Base-by-base conservation (phyloP, 2,797 vertebrate genomes). In the Alexandromys oeconomus region DNA sequence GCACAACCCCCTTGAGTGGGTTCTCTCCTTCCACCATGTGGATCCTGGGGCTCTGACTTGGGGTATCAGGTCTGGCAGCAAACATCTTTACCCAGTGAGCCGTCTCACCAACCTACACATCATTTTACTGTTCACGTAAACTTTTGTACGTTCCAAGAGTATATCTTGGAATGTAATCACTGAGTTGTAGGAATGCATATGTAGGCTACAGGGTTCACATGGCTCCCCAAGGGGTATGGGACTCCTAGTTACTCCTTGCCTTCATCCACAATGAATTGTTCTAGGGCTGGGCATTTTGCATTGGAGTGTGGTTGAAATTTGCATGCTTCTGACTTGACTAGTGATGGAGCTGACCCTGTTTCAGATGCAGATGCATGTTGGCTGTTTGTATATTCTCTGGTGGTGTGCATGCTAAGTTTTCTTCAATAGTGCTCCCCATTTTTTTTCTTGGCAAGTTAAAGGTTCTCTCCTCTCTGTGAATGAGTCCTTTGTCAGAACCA, bases 401-500 rank as follows among this genome's bases (percentile, higher is more conserved):
- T 71, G 63, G 57, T 87, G n/a, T 91, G 40, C 11, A 1, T 93
- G 27, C 54, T 74, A 79, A 87, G 31, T 29, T 29, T 63, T 54
- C 25, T 63, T 43, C 11, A 6, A 9, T 19, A 10, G 73, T 8
- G 69, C 19, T 40, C 25, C 43, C 17, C 3, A 12, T 9, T 86
- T 63, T 51, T 3, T 51, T 31, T 3, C 61, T 90, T 43, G 73
- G 81, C 88, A 91, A 94, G 63, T 80, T 93, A 93, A 95, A 96
- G 91, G 40, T 48, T 82, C 88, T 94, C 90, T 95, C 93, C 96
- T 96, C 81, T 34, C 79, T 79, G 43, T 97, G 95, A 97, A 96
- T 92, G 86, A 87, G 79, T 76, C 63, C 91, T 95, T 95, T 97
- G 95, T 97, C 90, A 46, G 79, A 92, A 91, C 89, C 76, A 11